These are phyloP conservation scores for Ictidomys tridecemlineatus DNA, from an alignment of 2,113 vertebrate genomes.

Conservation along the genomic window DNA sequence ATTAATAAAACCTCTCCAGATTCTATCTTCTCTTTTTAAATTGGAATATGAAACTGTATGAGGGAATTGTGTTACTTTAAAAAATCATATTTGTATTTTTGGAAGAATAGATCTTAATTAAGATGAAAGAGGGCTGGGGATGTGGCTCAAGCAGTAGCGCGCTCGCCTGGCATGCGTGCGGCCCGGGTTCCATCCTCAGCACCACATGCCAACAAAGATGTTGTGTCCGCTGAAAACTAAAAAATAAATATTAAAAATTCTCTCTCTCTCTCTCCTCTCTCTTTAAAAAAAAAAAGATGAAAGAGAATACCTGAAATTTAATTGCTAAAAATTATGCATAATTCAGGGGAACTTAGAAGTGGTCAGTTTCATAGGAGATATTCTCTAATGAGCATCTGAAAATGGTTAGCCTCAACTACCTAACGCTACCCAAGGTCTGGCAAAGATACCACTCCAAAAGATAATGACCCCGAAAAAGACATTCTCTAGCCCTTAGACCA, in stretches of 20 bases:
- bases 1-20: neutral
- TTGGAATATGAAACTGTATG: neutral
- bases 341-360: neutral
- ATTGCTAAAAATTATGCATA: neutral
- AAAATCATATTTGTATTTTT: neutral
- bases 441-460: no score
- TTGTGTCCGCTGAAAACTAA: no score
- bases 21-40: neutral
- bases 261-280: no score
- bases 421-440: neutral
- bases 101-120: neutral
- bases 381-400: neutral
- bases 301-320: neutral
- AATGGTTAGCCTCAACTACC: neutral
- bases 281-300: no score
- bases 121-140: conserved; percentile 6
- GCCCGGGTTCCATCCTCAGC: no score
- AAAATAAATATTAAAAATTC: no score
- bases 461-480: neutral
- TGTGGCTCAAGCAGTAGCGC: no score
- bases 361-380: neutral
- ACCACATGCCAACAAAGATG: no score
- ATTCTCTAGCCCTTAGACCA: neutral
- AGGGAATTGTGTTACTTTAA: neutral
- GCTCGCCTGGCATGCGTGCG: no score